Conservation (phyloP, 1,140 invertebrate genomes). For the Campodea augens region DNA sequence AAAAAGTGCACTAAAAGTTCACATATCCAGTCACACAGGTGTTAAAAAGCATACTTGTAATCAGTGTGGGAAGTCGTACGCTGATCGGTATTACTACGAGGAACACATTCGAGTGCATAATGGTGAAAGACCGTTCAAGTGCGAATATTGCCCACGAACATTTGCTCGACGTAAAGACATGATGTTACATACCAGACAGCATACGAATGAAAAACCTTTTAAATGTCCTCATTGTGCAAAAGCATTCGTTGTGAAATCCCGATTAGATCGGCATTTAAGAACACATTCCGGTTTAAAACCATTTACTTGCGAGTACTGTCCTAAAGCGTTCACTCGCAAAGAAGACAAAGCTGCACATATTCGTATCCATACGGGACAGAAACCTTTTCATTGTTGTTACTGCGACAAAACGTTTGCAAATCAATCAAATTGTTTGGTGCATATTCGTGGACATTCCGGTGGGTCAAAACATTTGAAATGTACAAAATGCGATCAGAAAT, state of each 20-base stretch:
- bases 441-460: slow-evolving; percentile 21
- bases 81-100: too few species aligned
- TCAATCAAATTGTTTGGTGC: slow-evolving; percentile 16
- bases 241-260: not conserved
- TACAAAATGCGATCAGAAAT: not conserved
- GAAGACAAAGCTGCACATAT: slow-evolving; percentile 22
- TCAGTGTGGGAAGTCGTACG: too few species aligned
- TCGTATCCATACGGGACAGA: slow-evolving; percentile 26
- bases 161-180: slow-evolving; percentile 37
- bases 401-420: slow-evolving; percentile 15
- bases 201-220: slow-evolving; percentile 32
- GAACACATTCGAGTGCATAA: slow-evolving; percentile 29
- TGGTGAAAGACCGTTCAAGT: slow-evolving; percentile 37
- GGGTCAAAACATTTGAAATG: slow-evolving; percentile 28
- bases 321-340: slow-evolving; percentile 35
- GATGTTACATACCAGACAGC: slow-evolving; percentile 39
- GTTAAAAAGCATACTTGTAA: too few species aligned
- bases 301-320: slow-evolving; percentile 21
- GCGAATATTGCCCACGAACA: slow-evolving; percentile 31
- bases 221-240: slow-evolving; percentile 17
- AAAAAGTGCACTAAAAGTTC: slow-evolving; percentile 14
- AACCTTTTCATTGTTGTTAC: slow-evolving; percentile 22
- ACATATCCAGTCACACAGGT: slow-evolving; percentile 21
- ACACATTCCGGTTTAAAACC: slow-evolving; percentile 2
- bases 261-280: not conserved